Conservation (phyloP, 2,888 invertebrate genomes). For the Abrostola tripartita region DNA sequence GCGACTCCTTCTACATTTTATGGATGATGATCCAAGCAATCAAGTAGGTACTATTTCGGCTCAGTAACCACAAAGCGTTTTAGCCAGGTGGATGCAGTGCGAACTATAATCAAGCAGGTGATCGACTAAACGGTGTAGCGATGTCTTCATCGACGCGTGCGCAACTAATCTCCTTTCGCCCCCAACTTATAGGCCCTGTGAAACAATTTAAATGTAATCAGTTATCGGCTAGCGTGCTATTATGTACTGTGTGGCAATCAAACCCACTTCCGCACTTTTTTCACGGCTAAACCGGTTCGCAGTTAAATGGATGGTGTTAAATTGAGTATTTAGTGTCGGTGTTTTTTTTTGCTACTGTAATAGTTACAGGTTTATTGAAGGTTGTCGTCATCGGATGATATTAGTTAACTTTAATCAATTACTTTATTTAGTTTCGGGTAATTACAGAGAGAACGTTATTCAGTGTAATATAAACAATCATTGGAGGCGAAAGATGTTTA, state of each 20-base stretch:
- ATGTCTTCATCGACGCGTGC: constrained; percentile 82
- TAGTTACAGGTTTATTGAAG: constrained; percentile 53
- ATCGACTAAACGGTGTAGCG: constrained; percentile 62
- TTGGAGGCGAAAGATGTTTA: constrained; percentile 64
- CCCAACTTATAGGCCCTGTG: constrained; percentile 66
- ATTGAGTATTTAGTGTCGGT: constrained; percentile 74
- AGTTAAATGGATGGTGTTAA: constrained; percentile 78
- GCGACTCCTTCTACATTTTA: no score
- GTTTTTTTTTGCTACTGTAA: constrained; percentile 59
- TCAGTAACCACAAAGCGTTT: constrained; percentile 63
- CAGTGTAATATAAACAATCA: constrained; percentile 40
- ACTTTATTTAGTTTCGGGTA: constrained; percentile 39
- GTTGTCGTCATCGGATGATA: constrained; percentile 36
- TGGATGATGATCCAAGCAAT: constrained; percentile 21
- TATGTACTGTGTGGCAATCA: constrained; percentile 72
- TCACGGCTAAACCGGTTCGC: constrained; percentile 55
- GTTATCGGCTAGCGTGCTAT: constrained; percentile 60
- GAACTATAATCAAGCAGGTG: constrained; percentile 72
- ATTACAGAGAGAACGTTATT: constrained; percentile 35
- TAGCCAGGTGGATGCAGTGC: constrained; percentile 69
- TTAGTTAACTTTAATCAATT: constrained; percentile 43
- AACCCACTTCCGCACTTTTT: constrained; percentile 72
- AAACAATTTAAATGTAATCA: constrained; percentile 66
- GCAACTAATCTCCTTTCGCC: constrained; percentile 75
- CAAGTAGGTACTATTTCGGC: constrained; percentile 51